Evolutionary conservation across 2,888 invertebrate genomes (phyloP), one percentile per base, ranked within the genome.

Genomic region (Apodemia hepburni): DNA sequence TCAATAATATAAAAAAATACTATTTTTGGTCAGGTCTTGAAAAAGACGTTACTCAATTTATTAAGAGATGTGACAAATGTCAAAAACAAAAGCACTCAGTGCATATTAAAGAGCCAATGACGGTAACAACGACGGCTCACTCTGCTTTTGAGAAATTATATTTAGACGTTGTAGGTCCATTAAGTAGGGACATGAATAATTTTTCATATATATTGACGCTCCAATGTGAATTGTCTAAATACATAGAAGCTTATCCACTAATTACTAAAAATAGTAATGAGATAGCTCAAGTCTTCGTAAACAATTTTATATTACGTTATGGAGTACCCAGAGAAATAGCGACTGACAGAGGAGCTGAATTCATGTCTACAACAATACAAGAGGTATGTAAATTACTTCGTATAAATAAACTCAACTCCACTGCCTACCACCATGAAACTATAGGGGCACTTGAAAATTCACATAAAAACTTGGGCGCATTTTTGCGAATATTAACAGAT

Each of bases 41-140:
- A 49, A 58, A 60, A 15, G 63, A 68, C 59, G 62, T 64, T 15
- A 60, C 5, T 1, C 15, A 64, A 9, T 67, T 59, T 59, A 64
- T 67, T 22, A 59, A 58, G 8, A 61, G 35, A n/a, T 68, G 68
- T 58, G 61, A 64, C 17, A 65, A 64, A 58, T 70, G 68, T 61
- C 65, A 66, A 66, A 64, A 61, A n/a, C 60, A 64, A 58, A 69
- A 47, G 17, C n/a, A 47, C 17, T 47, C n/a, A 17, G n/a, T 17
- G n/a, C 17, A 47, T 47, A 47, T 17, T 17, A 17, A 17, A 17
- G 47, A 47, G 17, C 47, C 17, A 17, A 17, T 47, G 17, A 17
- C 7, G 2, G 8, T 47, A 17, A 17, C 47, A 17, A 17, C 45
- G 8, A 47, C 47, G 8, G 6, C 17, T 6, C 8, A 47, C 8